phyloP scores from a whole-genome alignment of 2,888 invertebrate genomes.

The Pseudococcus viburni region DNA sequence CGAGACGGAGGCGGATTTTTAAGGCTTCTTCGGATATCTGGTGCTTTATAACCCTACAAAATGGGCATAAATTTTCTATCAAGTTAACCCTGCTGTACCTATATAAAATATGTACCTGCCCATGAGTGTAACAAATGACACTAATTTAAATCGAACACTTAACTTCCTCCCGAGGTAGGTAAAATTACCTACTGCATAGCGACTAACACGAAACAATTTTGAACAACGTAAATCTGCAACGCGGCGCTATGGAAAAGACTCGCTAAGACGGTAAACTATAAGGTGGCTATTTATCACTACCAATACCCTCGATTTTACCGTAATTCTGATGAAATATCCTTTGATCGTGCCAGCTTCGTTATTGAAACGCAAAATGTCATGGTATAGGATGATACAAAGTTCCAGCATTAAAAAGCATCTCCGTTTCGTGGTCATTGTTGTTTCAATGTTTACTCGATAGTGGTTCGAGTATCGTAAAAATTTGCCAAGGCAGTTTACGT shows the following conservation, averaged over 20 bases:
- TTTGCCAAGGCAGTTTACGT: not conserved
- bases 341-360: slow-evolving; percentile 22
- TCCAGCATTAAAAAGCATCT: not conserved
- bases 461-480: not conserved
- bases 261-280: slow-evolving; percentile 26
- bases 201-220: slow-evolving; percentile 28
- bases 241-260: slow-evolving; percentile 8
- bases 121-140: slow-evolving; percentile 27
- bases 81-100: not conserved
- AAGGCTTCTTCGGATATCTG: not conserved
- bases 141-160: slow-evolving; percentile 41
- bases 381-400: not conserved
- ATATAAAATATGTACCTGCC: slow-evolving; percentile 19
- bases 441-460: not conserved
- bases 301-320: slow-evolving; percentile 20
- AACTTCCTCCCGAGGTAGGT: not conserved
- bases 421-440: not conserved
- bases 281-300: slow-evolving; percentile 26
- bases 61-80: slow-evolving; percentile 35
- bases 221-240: slow-evolving; percentile 22
- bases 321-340: slow-evolving; percentile 30
- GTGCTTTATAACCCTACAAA: not conserved
- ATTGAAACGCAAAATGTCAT: slow-evolving; percentile 24
- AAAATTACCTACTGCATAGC: not conserved
- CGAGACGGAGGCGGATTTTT: not conserved